Base-by-base conservation (phyloP, 2,888 invertebrate genomes). In the Drosophila pseudotalamancana region DNA sequence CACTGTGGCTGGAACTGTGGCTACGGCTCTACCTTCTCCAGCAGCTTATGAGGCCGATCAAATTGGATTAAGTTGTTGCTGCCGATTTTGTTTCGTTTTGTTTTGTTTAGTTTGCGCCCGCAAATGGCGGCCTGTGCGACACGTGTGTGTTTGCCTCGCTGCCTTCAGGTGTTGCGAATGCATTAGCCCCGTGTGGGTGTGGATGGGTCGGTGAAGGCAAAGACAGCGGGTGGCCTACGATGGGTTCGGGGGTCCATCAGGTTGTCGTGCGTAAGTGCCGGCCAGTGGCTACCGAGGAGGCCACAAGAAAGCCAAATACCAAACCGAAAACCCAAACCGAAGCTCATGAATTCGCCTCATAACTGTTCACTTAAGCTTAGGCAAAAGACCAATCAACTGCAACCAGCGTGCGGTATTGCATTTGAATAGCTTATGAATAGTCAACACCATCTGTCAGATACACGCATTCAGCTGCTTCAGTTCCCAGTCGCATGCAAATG, bases 21-120 rank as follows among this genome's bases (percentile, higher is more conserved):
- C 9, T 39, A 11, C 12, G 23, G 25, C 43, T 12, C 18, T 18
- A 29, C 23, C 43, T 27, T 21, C 42, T 43, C 37, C 40, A 34
- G 21, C 62, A 48, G 63, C 72, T 48, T 46, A 57, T 43, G 59
- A 60, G 68, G 59, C 68, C 83, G 77, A 77, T 83, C 77, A 81
- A 81, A 81, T 81, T 81, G 81, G 81, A 81, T 81, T 81, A 84
- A 81, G 81, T 84, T 81, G 78, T 84, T 81, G 75, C 57, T 75
- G 53, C 48, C 59, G 64, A 66, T 59, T 77, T 65, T 64, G 59
- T 55, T 67, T 72, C 61, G 48, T 59, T 77, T 65, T 64, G 59
- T 55, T 67, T 72, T 64, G 48, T 57, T 64, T 61, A 34, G 55
- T 46, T 31, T 49, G 48, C 29, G 39, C 39, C 55, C 29, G 14